Percentiles rank a stretch among this genome's conserved stretches.
These are phyloP conservation scores for Petrocephalus sullivani DNA, from an alignment of 2,797 vertebrate genomes.

Conservation along the genomic window DNA sequence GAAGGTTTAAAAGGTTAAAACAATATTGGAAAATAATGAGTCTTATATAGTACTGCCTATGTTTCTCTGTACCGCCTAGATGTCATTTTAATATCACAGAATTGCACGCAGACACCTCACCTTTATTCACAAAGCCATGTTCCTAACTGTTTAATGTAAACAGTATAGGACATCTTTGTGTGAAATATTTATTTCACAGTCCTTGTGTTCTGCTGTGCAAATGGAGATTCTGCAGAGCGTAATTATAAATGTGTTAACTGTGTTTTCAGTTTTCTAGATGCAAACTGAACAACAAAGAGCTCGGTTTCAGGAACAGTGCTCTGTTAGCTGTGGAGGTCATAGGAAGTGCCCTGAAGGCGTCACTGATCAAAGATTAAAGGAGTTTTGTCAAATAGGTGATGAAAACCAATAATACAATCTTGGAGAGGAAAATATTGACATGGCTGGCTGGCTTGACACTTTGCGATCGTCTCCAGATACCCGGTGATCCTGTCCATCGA, in stretches of 20 bases:
- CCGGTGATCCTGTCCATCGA: constrained; percentile 95
- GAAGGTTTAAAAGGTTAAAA: not conserved
- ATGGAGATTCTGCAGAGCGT: not conserved
- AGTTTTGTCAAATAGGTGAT: not conserved
- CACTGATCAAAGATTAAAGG: not conserved
- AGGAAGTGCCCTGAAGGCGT: not conserved
- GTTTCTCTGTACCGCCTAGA: not conserved
- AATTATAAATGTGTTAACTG: not conserved
- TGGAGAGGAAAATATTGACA: not conserved
- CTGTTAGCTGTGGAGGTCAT: constrained; percentile 1
- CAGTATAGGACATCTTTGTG: not conserved
- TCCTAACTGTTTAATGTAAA: not conserved
- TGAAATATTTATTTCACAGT: not conserved
- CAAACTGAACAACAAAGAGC: not conserved
- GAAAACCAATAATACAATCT: not conserved
- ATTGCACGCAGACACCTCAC: not conserved
- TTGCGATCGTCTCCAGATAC: constrained; percentile 60
- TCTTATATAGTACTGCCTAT: not conserved
- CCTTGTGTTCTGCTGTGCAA: not conserved
- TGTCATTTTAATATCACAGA: not conserved
- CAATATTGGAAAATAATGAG: not conserved
- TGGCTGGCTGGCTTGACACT: not conserved
- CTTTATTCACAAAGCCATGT: not conserved
- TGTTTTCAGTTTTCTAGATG: not conserved
- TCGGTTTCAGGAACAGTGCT: not conserved